Conservation (phyloP, 2,797 vertebrate genomes). For the Dendrocincla fuliginosa region DNA sequence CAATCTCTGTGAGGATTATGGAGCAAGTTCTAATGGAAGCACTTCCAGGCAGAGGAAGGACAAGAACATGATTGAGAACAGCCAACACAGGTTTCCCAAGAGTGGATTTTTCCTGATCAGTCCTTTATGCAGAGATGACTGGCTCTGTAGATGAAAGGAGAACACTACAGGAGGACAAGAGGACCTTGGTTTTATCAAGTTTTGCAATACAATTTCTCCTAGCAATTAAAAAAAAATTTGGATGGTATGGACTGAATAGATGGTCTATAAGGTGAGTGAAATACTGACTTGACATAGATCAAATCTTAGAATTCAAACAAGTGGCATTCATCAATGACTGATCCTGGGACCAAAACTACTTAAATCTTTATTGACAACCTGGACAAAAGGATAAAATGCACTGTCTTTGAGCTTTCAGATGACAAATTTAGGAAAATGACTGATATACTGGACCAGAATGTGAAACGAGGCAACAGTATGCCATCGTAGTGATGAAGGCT, state of each 20-base stretch:
- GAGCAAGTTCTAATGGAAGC: neutral
- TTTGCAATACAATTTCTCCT: neutral
- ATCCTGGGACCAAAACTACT: neutral
- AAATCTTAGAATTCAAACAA: neutral
- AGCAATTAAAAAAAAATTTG: neutral
- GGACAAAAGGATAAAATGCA: neutral
- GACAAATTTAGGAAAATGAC: neutral
- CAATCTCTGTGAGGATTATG: neutral
- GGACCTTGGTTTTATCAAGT: neutral
- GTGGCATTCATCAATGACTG: neutral
- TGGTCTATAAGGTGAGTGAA: neutral
- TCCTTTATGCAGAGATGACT: neutral
- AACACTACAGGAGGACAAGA: neutral
- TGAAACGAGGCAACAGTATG: neutral
- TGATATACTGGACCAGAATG: neutral
- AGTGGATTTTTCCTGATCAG: neutral
- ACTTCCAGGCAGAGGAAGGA: neutral
- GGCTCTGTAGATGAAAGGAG: neutral
- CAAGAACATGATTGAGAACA: rapidly evolving
- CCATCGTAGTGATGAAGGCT: neutral
- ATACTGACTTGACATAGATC: neutral
- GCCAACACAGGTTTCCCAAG: neutral
- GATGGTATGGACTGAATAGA: neutral
- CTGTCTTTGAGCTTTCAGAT: neutral
- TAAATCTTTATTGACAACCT: neutral